Evolutionary conservation across 2,113 vertebrate species (phyloP).

Genomic region (Acanthisitta chloris): DNA sequence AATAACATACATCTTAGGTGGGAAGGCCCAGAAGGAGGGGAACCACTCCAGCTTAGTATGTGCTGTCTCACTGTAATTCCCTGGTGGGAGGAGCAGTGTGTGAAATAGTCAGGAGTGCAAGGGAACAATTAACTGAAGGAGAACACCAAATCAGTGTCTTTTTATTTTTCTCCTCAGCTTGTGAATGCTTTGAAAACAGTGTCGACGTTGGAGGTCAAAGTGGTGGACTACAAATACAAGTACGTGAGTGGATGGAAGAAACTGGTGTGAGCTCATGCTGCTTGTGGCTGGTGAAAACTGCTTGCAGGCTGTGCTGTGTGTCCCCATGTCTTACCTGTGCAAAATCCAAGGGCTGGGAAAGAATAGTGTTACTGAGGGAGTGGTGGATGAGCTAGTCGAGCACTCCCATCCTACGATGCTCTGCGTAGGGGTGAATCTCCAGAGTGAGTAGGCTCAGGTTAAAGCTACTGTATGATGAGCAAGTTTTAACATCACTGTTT

Average conservation of each 20-base stretch:
- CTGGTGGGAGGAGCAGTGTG: neutral
- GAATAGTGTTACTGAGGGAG: neutral
- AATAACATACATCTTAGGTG: neutral
- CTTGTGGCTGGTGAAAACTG: neutral
- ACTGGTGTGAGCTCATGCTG: neutral
- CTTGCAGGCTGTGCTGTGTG: neutral
- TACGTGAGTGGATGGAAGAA: slow-evolving; percentile 67
- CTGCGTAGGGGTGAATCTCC: neutral
- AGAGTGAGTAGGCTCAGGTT: neutral
- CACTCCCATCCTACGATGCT: neutral
- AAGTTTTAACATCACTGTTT: neutral
- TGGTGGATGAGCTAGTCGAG: neutral
- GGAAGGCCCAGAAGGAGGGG: neutral
- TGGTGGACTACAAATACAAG: slow-evolving; percentile 98
- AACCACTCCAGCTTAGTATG: neutral
- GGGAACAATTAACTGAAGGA: neutral
- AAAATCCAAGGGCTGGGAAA: neutral
- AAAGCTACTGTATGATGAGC: neutral
- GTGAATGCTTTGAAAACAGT: slow-evolving; percentile 90
- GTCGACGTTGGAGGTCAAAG: slow-evolving; percentile 85
- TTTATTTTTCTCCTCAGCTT: slow-evolving; percentile 77
- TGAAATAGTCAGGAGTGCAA: neutral
- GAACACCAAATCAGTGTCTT: neutral
- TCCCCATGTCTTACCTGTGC: neutral
- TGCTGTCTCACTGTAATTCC: neutral